Evolutionary conservation across 2,888 invertebrate species (phyloP).

Genomic region (Maniola hyperantus): DNA sequence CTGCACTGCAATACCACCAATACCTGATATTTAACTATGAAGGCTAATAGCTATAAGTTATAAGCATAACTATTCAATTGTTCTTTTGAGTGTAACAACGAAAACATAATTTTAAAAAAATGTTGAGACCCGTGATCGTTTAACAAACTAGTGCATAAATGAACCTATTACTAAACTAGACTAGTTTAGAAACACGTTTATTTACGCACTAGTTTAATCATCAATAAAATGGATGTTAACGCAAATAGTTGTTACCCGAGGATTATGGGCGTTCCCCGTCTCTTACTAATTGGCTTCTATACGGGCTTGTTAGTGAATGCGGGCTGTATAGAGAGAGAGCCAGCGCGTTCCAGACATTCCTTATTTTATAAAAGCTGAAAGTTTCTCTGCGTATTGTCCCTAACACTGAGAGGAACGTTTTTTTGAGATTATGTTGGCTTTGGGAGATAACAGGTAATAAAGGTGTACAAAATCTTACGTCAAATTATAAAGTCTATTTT

Average conservation of each 20-base stretch:
- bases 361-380: too few species aligned
- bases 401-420: too few species aligned
- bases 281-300: conserved; percentile 62
- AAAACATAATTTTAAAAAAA: conserved; percentile 3
- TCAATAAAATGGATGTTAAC: conserved; percentile 30
- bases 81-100: neutral
- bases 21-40: neutral
- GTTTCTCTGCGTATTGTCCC: too few species aligned
- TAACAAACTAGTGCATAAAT: neutral
- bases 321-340: too few species aligned
- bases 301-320: conserved; percentile 67
- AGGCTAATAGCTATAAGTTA: neutral
- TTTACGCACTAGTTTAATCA: conserved; percentile 11
- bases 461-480: too few species aligned
- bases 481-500: too few species aligned
- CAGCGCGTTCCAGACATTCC: too few species aligned
- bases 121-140: neutral
- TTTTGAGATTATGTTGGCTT: too few species aligned
- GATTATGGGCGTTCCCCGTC: conserved; percentile 54
- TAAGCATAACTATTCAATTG: too few species aligned
- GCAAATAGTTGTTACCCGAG: conserved; percentile 40
- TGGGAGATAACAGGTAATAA: too few species aligned
- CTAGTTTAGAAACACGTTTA: conserved; percentile 1
- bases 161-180: conserved; percentile 2
- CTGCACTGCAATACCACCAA: neutral